Base-by-base conservation (phyloP, 1,140 invertebrate species). In the Cataglyphis hispanica region DNA sequence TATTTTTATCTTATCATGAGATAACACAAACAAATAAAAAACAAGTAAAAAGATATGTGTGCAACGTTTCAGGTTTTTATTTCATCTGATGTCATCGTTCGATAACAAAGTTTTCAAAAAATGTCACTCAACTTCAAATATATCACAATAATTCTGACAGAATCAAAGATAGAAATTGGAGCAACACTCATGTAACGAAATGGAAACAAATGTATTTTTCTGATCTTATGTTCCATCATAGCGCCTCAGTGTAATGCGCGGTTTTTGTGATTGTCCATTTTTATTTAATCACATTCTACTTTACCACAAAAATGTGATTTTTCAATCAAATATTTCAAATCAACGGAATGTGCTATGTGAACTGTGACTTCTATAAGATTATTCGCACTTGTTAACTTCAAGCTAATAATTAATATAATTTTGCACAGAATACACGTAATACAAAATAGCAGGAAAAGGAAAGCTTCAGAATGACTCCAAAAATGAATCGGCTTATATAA, bases 221-320 rank as follows among this genome's bases (percentile, higher is more conserved):
- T 37, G 50, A 72, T 13, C n/a, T 34, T 16, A 19, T 46, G 22
- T 13, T 46, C n/a, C 40, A 25, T 74, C 56, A 27, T 67, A 43
- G 78, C 53, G 13, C 16, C 61, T 72, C 56, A 22, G 27, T 5
- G n/a, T 25, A 74, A 37, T 53, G 46, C 37, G 66, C 50, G 66
- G 53, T 83, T 83, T 83, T 83, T 83, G 78, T 56, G 78, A 67
- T 83, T 40, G 43, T 72, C 5, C 25, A n/a, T 81, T 83, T 83
- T 83, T 83, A 74, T 83, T 60, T 40, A 74, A 83, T 34, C 7
- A 13, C 34, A 11, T 16, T 37, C 10, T 58, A 58, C 7, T 60
- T 58, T 43, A 25, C 50, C 78, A 11, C 78, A 72, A 25, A 60
- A 60, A 60, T 27, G 13, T 60, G 22, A 56, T 13, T 16, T 60